A percentile compares a stretch with the other conserved stretches of the same genome.
Conservation (phyloP, 53 echinoderm and acorn worm species). For the Mesocentrotus franciscanus region DNA sequence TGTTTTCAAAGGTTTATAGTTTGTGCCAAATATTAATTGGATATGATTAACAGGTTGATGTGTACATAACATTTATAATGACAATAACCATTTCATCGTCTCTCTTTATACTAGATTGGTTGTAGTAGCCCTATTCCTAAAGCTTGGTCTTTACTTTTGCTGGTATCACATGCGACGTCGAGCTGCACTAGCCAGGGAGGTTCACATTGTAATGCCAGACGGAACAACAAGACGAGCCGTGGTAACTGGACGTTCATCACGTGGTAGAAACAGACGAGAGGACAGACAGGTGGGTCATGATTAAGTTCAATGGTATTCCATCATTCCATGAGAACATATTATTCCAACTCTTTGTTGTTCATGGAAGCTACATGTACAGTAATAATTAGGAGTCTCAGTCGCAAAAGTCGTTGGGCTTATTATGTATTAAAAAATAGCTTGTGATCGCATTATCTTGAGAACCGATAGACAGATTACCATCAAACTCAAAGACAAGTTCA, state of each 20-base stretch:
- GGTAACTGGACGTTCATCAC: slow-evolving; percentile 55
- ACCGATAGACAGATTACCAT: too few relatives aligned
- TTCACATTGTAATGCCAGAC: slow-evolving; percentile 82
- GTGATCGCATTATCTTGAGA: too few relatives aligned
- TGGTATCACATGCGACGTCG: slow-evolving; percentile 84
- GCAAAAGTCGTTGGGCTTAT: background rate
- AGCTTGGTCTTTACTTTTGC: slow-evolving; percentile 81
- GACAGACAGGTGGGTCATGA: slow-evolving; percentile 76
- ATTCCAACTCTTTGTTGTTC: background rate
- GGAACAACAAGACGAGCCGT: slow-evolving; percentile 80
- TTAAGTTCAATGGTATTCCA: background rate
- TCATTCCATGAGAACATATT: background rate
- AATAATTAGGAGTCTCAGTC: background rate
- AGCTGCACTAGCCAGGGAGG: slow-evolving; percentile 67
- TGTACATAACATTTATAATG: too few relatives aligned
- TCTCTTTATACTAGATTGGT: slow-evolving; percentile 69
- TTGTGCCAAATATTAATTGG: too few relatives aligned
- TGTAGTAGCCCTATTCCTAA: slow-evolving; percentile 80
- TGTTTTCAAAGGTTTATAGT: too few relatives aligned
- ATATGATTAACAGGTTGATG: too few relatives aligned
- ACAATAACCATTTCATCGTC: background rate
- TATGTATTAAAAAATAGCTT: too few relatives aligned
- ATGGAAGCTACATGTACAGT: background rate
- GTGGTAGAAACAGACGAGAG: slow-evolving; percentile 54
- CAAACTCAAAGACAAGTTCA: too few relatives aligned